Evolutionary conservation across 2,888 invertebrate species (phyloP).

Genomic region (Stenichneumon culpator): DNA sequence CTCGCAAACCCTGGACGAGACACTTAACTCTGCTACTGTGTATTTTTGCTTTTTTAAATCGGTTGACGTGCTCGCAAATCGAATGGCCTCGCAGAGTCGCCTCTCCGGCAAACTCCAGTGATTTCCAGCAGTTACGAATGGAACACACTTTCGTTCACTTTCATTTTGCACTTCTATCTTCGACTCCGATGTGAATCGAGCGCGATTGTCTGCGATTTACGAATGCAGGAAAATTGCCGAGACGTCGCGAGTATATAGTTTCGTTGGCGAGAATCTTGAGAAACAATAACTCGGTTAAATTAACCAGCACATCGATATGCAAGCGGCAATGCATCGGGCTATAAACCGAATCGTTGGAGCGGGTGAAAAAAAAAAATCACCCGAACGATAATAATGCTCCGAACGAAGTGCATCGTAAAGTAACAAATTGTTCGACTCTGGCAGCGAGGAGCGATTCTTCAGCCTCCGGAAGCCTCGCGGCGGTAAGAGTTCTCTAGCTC

Average conservation of each 20-base stretch:
- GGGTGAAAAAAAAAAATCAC: not conserved
- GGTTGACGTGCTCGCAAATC: slow-evolving; percentile 20
- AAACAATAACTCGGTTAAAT: not conserved
- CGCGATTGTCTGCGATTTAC: not conserved
- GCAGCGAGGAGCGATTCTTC: slow-evolving; percentile 5
- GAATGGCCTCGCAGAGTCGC: not conserved
- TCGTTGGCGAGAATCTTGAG: not conserved
- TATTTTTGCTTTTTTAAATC: not conserved
- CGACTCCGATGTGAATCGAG: not conserved
- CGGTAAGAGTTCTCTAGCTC: slow-evolving; percentile 47
- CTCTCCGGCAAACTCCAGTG: not conserved
- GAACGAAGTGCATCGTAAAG: slow-evolving; percentile 54
- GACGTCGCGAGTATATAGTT: not conserved
- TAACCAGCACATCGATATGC: not conserved
- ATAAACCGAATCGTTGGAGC: slow-evolving; percentile 7
- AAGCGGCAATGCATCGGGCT: not conserved
- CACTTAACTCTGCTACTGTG: not conserved
- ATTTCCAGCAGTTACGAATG: slow-evolving; percentile 20
- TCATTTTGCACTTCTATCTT: slow-evolving; percentile 32
- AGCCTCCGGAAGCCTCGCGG: slow-evolving; percentile 27
- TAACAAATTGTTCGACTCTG: slow-evolving; percentile 21
- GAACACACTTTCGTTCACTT: slow-evolving; percentile 55
- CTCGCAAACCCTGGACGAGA: slow-evolving; percentile 24
- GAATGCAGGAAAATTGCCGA: not conserved
- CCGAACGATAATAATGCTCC: slow-evolving; percentile 17